Evolutionary conservation across 2,113 vertebrate species (phyloP).

Genomic region (Nanorana parkeri): DNA sequence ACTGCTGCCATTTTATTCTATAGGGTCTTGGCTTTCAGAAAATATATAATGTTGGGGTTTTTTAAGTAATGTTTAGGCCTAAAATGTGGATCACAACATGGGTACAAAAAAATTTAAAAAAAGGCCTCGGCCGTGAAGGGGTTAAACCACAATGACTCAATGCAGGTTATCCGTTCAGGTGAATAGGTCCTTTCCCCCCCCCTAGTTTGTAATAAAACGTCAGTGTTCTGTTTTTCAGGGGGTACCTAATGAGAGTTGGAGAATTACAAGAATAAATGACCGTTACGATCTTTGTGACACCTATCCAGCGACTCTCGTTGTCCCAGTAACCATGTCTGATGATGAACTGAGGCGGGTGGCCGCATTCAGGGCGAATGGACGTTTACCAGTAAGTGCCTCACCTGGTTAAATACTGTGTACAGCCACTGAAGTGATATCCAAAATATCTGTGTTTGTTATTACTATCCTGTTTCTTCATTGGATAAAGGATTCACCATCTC

Average conservation of each 20-base stretch:
- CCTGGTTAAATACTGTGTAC: background rate
- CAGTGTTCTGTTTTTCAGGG: constrained; percentile 74
- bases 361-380: constrained; percentile 88
- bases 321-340: constrained; percentile 91
- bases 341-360: constrained; percentile 90
- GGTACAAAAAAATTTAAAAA: no score
- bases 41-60: no score
- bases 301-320: constrained; percentile 86
- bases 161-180: background rate
- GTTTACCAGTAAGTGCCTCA: constrained; percentile 82
- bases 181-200: no score
- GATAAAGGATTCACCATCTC: no score
- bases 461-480: no score
- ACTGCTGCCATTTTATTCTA: no score
- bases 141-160: background rate
- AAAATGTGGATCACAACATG: no score
- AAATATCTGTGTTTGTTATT: background rate
- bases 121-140: no score
- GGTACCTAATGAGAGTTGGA: constrained; percentile 97
- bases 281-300: constrained; percentile 94
- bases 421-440: background rate
- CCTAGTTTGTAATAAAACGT: no score
- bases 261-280: constrained; percentile 90
- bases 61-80: no score
- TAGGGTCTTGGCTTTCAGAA: no score